A percentile compares a stretch with the other conserved stretches of the same genome.
These are phyloP conservation scores for Circaetus cinerascens DNA, from an alignment of 2,113 vertebrate species.

Conservation along the genomic window DNA sequence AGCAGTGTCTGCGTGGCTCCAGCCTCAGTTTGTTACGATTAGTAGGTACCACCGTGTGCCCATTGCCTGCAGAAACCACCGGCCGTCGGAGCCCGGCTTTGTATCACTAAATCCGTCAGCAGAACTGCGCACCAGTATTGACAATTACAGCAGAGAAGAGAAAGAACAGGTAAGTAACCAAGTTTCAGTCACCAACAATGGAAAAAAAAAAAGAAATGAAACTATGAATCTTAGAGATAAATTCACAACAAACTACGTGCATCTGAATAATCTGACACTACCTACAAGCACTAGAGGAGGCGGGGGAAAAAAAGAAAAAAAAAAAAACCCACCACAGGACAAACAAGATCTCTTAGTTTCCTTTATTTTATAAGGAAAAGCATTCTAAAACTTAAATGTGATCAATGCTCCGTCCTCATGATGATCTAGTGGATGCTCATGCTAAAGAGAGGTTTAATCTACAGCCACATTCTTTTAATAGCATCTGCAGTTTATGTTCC, in stretches of 20 bases:
- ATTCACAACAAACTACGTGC: not conserved
- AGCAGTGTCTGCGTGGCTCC: accelerated
- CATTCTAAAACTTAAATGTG: not conserved
- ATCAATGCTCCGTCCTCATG: not conserved
- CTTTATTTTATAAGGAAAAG: not conserved
- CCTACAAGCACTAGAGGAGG: not conserved
- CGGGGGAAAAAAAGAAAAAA: accelerated
- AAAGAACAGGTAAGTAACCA: not conserved
- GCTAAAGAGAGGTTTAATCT: not conserved
- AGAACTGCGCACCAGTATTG: not conserved
- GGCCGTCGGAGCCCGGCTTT: not conserved
- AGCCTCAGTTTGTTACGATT: not conserved
- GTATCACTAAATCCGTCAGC: not conserved
- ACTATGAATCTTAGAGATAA: not conserved
- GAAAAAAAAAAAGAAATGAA: not conserved
- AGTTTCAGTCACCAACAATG: not conserved
- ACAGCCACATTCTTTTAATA: not conserved
- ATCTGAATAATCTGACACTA: not conserved
- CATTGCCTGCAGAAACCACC: not conserved
- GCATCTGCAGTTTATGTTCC: not conserved
- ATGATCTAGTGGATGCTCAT: not conserved
- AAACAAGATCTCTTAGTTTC: not conserved
- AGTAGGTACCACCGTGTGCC: not conserved
- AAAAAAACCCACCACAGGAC: not conserved
- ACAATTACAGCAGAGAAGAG: not conserved